phyloP scores from a whole-genome alignment of 2,888 invertebrate genomes.

The Macaria liturata region DNA sequence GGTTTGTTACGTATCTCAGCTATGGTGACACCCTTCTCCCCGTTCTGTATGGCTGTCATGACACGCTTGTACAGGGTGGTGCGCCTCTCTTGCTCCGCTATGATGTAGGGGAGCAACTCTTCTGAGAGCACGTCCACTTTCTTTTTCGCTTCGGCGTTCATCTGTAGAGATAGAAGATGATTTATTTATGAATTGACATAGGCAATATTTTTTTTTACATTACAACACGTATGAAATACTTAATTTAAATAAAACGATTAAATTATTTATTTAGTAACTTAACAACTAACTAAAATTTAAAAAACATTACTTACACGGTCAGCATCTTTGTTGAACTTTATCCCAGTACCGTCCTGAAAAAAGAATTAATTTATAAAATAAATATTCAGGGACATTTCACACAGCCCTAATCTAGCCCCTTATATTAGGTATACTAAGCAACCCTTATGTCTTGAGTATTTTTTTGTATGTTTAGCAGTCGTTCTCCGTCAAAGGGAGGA shows the following conservation, averaged over 20 bases:
- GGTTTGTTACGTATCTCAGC: slow-evolving; percentile 73
- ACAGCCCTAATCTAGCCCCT: too few species aligned
- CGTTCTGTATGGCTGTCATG: slow-evolving; percentile 75
- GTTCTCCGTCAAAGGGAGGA: too few species aligned
- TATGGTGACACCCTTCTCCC: slow-evolving; percentile 73
- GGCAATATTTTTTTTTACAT: too few species aligned
- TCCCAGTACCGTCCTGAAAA: slow-evolving; percentile 70
- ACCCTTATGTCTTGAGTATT: too few species aligned
- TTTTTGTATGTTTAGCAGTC: too few species aligned
- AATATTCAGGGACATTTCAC: too few species aligned
- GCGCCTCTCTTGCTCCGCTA: slow-evolving; percentile 72
- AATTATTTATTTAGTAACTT: too few species aligned
- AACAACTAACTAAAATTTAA: too few species aligned
- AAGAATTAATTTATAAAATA: background rate
- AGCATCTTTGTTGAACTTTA: slow-evolving; percentile 76
- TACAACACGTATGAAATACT: too few species aligned
- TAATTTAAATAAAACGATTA: too few species aligned
- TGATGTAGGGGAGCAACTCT: slow-evolving; percentile 72
- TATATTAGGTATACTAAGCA: too few species aligned
- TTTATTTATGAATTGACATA: too few species aligned
- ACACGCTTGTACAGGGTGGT: slow-evolving; percentile 68
- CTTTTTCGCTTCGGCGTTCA: slow-evolving; percentile 77
- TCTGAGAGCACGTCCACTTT: slow-evolving; percentile 75
- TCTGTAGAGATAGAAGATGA: slow-evolving; percentile 40
- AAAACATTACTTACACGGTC: slow-evolving; percentile 57